A percentile compares a stretch with the other conserved stretches of the same genome.
These are phyloP conservation scores for Cryptoprocta ferox DNA, from an alignment of 2,797 vertebrate genomes.

Conservation along the genomic window DNA sequence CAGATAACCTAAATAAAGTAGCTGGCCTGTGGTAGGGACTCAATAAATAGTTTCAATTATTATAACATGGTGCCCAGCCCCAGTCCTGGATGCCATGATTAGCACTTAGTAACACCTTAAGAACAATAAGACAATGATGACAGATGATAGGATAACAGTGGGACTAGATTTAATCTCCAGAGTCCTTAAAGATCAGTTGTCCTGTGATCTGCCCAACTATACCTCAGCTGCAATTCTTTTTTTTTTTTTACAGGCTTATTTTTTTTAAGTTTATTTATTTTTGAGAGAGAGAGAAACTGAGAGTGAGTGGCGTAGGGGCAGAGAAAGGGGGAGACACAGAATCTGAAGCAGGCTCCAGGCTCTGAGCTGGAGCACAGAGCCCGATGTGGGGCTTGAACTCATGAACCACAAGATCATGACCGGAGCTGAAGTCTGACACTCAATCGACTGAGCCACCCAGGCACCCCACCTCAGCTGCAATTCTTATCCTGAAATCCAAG, in stretches of 20 bases:
- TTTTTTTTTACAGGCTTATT: neutral
- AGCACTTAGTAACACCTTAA: neutral
- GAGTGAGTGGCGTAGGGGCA: too few species aligned
- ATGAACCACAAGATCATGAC: too few species aligned
- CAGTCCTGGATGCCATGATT: neutral
- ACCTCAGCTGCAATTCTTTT: neutral
- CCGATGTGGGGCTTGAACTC: too few species aligned
- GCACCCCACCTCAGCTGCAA: neutral
- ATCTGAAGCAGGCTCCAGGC: too few species aligned
- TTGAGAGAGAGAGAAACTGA: too few species aligned
- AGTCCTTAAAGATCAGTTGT: conserved; percentile 9
- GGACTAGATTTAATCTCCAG: neutral
- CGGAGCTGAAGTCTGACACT: too few species aligned
- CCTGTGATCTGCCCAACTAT: neutral
- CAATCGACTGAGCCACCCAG: too few species aligned
- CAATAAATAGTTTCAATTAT: neutral
- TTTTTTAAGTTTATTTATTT: neutral
- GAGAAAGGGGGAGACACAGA: too few species aligned
- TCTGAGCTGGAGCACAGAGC: too few species aligned
- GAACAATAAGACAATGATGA: neutral
- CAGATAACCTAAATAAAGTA: neutral
- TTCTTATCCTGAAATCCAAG: neutral
- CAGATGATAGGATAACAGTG: neutral
- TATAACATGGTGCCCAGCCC: neutral
- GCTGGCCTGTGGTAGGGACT: neutral